Base-by-base conservation (phyloP, 2,797 vertebrate species). In the Esox masquinongy region DNA sequence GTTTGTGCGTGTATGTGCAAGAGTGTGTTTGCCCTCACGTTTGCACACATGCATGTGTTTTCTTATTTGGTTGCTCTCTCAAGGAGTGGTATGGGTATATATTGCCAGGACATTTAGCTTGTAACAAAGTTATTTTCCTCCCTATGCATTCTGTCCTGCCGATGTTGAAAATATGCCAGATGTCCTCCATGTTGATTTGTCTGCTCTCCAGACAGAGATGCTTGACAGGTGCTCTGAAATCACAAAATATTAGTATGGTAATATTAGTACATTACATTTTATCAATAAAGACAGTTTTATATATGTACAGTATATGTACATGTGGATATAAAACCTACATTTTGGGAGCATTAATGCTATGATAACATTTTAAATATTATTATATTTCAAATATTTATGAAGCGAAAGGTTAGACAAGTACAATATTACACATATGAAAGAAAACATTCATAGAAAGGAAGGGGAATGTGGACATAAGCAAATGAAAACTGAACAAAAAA, bases 91-190 rank as follows among this genome's bases (percentile, higher is more conserved):
- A 64, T 29, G 29, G 22, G 15, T 49, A 47, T 7, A 56, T 34
- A 76, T 76, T 73, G 50, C 24, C 43, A 61, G 17, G 72, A 74
- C 43, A 68, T 74, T 72, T 22, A 22, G 50, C 16, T 72, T 31
- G 39, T 74, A 72, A 70, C 5, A 49, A 49, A 74, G 34, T 71
- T 71, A 61, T 74, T 47, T 49, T 39, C 7, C 49, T 68, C 12
- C 61, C 56, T 66, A 61, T 69, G 19, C 12, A 68, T 47, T 70
- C 56, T 24, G 22, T 9, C 19, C 50, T 70, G 61, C 75, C 72
- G 79, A 74, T 39, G 29, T 47, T 68, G 73, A 61, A 72, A 12
- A 68, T 36, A 74, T 16, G 12, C 26, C 78, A 72, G 72, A 64
- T 74, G 79, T 72, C 50, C 14, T 26, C 15, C 24, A 68, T 63